These are phyloP conservation scores for Melolontha melolontha DNA, from an alignment of 2,888 invertebrate genomes.

Conservation along the genomic window DNA sequence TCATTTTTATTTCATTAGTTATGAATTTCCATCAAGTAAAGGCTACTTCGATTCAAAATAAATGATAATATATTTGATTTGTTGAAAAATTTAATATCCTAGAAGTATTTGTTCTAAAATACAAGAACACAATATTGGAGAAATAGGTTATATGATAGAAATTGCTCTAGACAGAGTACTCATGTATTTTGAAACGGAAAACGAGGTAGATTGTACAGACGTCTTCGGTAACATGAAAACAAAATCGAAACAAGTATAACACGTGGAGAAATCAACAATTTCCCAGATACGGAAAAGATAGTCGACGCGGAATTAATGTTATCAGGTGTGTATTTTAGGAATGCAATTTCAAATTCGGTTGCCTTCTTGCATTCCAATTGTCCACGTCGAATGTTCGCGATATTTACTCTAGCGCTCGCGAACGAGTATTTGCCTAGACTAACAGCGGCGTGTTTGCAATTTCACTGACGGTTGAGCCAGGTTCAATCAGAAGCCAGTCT, in stretches of 20 bases:
- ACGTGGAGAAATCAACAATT: constrained; percentile 37
- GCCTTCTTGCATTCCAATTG: constrained; percentile 45
- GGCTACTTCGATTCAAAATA: too few species aligned
- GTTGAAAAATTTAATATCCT: too few species aligned
- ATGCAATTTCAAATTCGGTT: constrained; percentile 50
- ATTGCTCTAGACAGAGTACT: background rate
- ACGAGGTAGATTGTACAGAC: constrained; percentile 18
- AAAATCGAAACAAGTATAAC: constrained; percentile 14
- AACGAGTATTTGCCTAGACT: constrained; percentile 41
- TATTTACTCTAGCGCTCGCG: constrained; percentile 27
- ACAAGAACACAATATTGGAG: background rate
- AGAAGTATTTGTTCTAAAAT: too few species aligned
- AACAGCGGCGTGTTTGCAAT: constrained; percentile 51
- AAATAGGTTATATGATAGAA: background rate
- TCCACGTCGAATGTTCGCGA: constrained; percentile 45
- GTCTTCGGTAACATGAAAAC: constrained; percentile 13
- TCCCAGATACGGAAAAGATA: constrained; percentile 23
- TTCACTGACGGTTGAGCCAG: constrained; percentile 53
- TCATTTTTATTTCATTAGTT: too few species aligned
- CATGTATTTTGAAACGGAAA: constrained; percentile 13
- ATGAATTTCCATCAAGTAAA: too few species aligned
- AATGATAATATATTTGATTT: too few species aligned
- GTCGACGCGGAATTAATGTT: constrained; percentile 44
- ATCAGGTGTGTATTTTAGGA: constrained; percentile 48
- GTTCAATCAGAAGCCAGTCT: constrained; percentile 54